Percentiles rank a stretch among this genome's conserved stretches.
Evolutionary conservation across 2,888 invertebrate species (phyloP).

Genomic region (Argynnis bischoffii): DNA sequence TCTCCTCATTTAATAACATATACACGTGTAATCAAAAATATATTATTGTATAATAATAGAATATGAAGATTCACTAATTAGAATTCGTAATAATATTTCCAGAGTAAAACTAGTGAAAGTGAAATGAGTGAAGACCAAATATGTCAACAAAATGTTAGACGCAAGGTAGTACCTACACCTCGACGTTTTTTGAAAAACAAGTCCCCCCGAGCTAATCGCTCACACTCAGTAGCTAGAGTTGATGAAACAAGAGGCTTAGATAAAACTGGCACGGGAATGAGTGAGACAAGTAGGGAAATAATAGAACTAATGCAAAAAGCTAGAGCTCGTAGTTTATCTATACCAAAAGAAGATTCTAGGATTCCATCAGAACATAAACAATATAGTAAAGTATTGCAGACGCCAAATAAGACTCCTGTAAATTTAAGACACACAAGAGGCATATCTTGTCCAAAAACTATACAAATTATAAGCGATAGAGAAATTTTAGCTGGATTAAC

Average conservation of each 20-base stretch:
- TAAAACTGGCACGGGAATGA: conserved; percentile 70
- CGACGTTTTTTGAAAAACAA: conserved; percentile 70
- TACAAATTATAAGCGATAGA: conserved; percentile 75
- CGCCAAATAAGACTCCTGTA: conserved; percentile 77
- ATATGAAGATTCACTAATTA: conserved; percentile 62
- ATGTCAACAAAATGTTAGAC: conserved; percentile 59
- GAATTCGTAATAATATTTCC: conserved; percentile 71
- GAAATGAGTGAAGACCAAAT: conserved; percentile 80
- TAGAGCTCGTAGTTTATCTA: conserved; percentile 75
- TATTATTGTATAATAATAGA: conserved; percentile 36
- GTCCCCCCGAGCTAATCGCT: conserved; percentile 77
- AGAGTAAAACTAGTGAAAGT: conserved; percentile 82
- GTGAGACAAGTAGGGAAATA: conserved; percentile 75
- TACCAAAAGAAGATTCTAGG: conserved; percentile 77
- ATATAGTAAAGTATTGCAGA: conserved; percentile 74
- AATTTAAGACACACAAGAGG: conserved; percentile 65
- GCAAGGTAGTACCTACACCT: conserved; percentile 70
- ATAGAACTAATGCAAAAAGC: conserved; percentile 77
- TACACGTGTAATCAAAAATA: conserved; percentile 10
- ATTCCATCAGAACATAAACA: conserved; percentile 62
- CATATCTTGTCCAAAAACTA: conserved; percentile 79
- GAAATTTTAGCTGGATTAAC: conserved; percentile 79
- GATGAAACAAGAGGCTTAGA: conserved; percentile 64
- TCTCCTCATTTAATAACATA: conserved; percentile 45
- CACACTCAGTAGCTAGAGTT: conserved; percentile 80